Conservation (phyloP, 2,113 vertebrate genomes). For the Erythrocercus mccallii region DNA sequence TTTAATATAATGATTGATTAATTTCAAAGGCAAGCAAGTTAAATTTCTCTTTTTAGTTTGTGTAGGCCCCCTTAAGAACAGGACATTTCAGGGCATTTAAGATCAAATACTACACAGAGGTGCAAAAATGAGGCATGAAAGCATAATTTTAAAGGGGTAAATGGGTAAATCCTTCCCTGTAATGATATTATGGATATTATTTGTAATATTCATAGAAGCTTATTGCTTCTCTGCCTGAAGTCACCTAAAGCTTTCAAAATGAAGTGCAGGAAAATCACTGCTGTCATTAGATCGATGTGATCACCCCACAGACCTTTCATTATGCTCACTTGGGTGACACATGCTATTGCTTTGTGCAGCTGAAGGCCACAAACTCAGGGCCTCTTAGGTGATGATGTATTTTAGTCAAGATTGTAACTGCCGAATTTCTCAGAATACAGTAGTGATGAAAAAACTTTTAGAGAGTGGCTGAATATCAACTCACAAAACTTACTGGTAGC, state of each 20-base stretch:
- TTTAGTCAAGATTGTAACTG: not conserved
- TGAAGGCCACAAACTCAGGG: not conserved
- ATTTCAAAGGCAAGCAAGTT: not conserved
- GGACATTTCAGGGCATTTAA: not conserved
- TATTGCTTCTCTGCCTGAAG: not conserved
- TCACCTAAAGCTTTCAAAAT: not conserved
- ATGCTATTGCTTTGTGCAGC: not conserved
- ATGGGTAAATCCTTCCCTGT: not conserved
- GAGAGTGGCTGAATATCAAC: not conserved
- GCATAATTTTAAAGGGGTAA: not conserved
- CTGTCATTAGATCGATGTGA: not conserved
- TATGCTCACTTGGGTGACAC: not conserved
- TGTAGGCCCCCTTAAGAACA: not conserved
- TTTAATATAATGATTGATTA: not conserved
- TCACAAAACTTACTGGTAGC: not conserved
- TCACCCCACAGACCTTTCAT: not conserved
- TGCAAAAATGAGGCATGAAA: not conserved
- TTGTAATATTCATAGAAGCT: not conserved
- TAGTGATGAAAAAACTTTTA: not conserved
- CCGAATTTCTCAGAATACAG: not conserved
- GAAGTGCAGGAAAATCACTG: not conserved
- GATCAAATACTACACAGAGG: not conserved
- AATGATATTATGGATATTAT: not conserved
- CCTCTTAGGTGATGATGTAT: not conserved
- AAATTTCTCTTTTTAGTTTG: not conserved